Base-by-base conservation (phyloP, 2,888 invertebrate species). In the Tipula helvola region DNA sequence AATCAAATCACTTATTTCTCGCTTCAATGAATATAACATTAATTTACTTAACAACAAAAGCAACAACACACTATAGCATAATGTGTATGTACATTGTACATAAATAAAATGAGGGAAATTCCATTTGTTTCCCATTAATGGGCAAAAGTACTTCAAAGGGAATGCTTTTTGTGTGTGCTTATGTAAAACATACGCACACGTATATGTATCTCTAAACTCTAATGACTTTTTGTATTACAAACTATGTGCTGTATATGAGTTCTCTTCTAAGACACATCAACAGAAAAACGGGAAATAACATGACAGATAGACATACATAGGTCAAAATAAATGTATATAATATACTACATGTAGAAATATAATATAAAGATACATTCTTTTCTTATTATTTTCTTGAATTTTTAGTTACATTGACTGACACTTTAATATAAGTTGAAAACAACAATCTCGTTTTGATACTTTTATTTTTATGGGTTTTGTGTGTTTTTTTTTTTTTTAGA, bases 1-100 rank as follows among this genome's bases (percentile, higher is more conserved):
- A 71, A 71, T 71, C 71, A 71, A 71, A 71, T 71, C 71, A 71
- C 71, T 71, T 71, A 71, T 71, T 71, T 71, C 71, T 71, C 71
- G 71, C 71, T 71, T 71, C 71, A 71, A 71, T 71, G 71, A 71
- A 71, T 71, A 28, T 71, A 71, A 71, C 71, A 71, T 71, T 71
- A 71, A 71, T 71, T 71, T 71, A 71, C 28, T 71, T 71, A 71
- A 28, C 10, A 28, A 71, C 71, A 57, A 57, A n/a, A 57, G 16
- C 52, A 52, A 52, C 16, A 52, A 52, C 52, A 18, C n/a, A 71
- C 71, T 28, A 71, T 8, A 71, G 28, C 71, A 71, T 71, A 71
- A 28, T 71, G 28, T 71, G 71, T 71, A 71, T 71, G 4, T 71
- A 71, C 71, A 71, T 52, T n/a, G 52, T 71, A 71, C 71, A 71